These are phyloP conservation scores for Neotoma lepida DNA, from an alignment of 2,113 vertebrate species.

Conservation along the genomic window DNA sequence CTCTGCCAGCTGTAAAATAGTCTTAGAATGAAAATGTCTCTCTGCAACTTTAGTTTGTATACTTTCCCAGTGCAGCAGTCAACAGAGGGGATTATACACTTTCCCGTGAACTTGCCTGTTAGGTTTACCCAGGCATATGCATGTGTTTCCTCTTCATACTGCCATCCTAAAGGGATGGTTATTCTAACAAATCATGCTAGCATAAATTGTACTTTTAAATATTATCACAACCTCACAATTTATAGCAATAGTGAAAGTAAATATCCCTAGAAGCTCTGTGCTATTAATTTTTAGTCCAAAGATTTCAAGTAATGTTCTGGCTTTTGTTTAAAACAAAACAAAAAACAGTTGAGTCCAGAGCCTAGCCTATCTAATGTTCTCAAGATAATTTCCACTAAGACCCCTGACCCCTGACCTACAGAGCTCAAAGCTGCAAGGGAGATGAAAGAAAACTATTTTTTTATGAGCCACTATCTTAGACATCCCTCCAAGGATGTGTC, in stretches of 20 bases:
- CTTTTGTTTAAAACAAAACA: neutral
- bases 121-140: neutral
- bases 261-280: neutral
- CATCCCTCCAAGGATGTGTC: neutral
- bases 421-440: neutral
- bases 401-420: neutral
- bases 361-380: neutral
- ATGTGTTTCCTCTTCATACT: neutral
- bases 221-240: neutral
- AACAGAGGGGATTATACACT: neutral
- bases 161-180: neutral
- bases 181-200: neutral
- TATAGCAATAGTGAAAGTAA: neutral
- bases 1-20: neutral
- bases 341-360: neutral
- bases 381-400: neutral
- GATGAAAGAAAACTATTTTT: neutral
- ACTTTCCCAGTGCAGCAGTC: neutral
- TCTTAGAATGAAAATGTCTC: slow-evolving; percentile 39
- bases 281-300: slow-evolving; percentile 42
- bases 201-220: slow-evolving; percentile 14
- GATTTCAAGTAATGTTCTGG: slow-evolving; percentile 43
- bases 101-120: neutral
- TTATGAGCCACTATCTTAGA: neutral
- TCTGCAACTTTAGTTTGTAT: slow-evolving; percentile 11